Evolutionary conservation across 53 echinoderm and acorn worm species (phyloP), one percentile per base, ranked within the genome.

Genomic region (Crossaster papposus): DNA sequence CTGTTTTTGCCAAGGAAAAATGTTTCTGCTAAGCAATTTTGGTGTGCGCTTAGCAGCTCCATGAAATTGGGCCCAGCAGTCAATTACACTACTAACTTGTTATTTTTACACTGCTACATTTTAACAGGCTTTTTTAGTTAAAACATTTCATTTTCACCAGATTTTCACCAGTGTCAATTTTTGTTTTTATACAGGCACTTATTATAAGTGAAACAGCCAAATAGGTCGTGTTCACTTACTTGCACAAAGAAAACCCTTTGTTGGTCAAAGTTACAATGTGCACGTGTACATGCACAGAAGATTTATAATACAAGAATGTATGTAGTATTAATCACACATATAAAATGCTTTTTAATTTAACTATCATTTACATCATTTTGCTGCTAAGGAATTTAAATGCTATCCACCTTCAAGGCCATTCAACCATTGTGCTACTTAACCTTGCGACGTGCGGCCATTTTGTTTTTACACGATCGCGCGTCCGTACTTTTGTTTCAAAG

Each of bases 181-280:
- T 11, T 18, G 2, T 58, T 11, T 80, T 81, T 81, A 18, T 58
- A 81, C 81, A 81, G 81, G 81, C 81, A 81, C 81, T 81, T 81
- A 31, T 62, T 22, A 64, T 54, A 79, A 79, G 79, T 26, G 53
- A 79, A 51, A 79, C 53, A 17, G 79, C 54, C 79, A 36, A 26
- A 14, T 24, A n/a, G n/a, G 79, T 23, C 68, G 62, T 23, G 4
- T 18, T 68, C 68, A 68, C 68, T 28, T 68, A 68, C 28, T 68
- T 68, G 68, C 28, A 68, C 26, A 68, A 68, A 24, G 12, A 58
- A 58, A 58, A 58, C 6, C 23, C n/a, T 37, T 2, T 18, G 53
- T 52, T 79, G 28, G 54, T 79, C 54, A 8, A 14, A 79, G 14
- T 79, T 15, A 54, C 54, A 53, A 52, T 53, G 50, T 79, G 12